These are phyloP conservation scores for Deroplatys truncata DNA, from an alignment of 2,888 invertebrate genomes.

Conservation along the genomic window DNA sequence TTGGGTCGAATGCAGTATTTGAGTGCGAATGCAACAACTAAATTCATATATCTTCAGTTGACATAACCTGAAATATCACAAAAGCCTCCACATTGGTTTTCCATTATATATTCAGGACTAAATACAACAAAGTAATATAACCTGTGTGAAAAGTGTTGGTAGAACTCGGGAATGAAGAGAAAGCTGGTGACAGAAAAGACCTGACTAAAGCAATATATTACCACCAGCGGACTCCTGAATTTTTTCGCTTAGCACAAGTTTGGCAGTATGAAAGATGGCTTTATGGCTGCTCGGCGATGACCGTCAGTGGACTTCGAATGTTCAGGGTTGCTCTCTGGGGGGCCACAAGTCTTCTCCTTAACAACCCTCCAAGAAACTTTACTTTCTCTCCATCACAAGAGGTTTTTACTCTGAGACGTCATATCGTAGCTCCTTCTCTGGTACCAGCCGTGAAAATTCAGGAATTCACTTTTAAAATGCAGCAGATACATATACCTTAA, in stretches of 20 bases:
- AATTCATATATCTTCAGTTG: too few species aligned
- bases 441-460: neutral
- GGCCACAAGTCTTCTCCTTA: neutral
- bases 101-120: neutral
- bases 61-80: too few species aligned
- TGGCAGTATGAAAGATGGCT: neutral
- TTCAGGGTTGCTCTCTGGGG: neutral
- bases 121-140: neutral
- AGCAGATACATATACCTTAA: too few species aligned
- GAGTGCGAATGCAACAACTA: too few species aligned
- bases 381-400: neutral
- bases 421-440: neutral
- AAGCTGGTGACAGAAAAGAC: neutral
- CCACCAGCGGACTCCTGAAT: neutral
- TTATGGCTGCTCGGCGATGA: neutral
- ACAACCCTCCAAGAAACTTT: neutral
- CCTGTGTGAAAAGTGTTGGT: neutral
- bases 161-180: neutral
- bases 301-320: neutral
- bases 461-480: too few species aligned
- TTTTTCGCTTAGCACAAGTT: neutral
- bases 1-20: too few species aligned
- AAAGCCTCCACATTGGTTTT: too few species aligned
- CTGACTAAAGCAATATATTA: neutral
- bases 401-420: neutral